Percentiles rank a stretch among this genome's conserved stretches.
Conservation (phyloP, 2,888 invertebrate genomes). For the Nowickia ferox region DNA sequence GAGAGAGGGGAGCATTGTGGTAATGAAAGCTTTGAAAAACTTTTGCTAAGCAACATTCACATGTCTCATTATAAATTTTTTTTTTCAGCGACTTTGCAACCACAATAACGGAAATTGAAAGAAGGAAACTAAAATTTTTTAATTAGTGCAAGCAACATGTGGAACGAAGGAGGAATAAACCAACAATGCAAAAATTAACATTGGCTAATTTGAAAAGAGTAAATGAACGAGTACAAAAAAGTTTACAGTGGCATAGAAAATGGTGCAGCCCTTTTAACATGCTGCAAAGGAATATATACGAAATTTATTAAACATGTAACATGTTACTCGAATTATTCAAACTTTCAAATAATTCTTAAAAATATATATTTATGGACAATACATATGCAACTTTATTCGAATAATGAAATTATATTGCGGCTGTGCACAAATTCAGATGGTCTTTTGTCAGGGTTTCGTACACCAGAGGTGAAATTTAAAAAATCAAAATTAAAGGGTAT, state of each 20-base stretch:
- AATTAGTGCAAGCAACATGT: conserved; percentile 59
- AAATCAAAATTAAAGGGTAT: too few relatives aligned
- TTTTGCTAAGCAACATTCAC: conserved; percentile 22
- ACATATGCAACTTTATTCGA: too few relatives aligned
- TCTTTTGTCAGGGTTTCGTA: too few relatives aligned
- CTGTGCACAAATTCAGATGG: too few relatives aligned
- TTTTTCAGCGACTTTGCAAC: conserved; percentile 16
- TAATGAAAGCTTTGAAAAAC: conserved; percentile 17
- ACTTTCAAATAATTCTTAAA: too few relatives aligned
- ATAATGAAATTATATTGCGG: too few relatives aligned
- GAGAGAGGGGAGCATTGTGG: not conserved
- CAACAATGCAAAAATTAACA: not conserved
- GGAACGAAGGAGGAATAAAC: conserved; percentile 10
- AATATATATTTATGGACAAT: too few relatives aligned
- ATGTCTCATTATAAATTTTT: conserved; percentile 60
- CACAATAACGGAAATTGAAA: conserved; percentile 51
- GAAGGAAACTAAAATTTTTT: conserved; percentile 35
- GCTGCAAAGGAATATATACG: too few relatives aligned
- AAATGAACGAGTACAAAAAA: not conserved
- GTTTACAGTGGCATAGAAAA: too few relatives aligned
- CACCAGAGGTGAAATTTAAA: too few relatives aligned
- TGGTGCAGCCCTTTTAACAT: too few relatives aligned
- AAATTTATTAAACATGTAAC: not conserved
- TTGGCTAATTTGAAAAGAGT: not conserved
- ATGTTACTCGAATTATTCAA: too few relatives aligned